These are phyloP conservation scores for Scopus umbretta DNA, from an alignment of 2,113 vertebrate genomes.

Conservation along the genomic window DNA sequence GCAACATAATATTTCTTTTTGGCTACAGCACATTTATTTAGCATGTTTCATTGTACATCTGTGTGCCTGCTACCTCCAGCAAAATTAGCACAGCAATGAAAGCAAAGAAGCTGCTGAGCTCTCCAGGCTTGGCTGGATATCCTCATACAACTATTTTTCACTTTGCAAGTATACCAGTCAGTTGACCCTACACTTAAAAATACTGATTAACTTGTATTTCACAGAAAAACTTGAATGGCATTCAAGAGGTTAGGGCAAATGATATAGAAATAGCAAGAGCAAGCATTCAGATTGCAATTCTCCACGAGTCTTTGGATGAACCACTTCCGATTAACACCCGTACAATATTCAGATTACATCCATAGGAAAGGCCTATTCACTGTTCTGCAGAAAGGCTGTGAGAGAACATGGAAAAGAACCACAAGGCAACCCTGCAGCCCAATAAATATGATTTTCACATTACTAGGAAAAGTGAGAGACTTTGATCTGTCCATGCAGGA, in stretches of 20 bases:
- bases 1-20: neutral
- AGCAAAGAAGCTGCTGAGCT: neutral
- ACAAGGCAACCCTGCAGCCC: neutral
- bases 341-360: neutral
- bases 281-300: neutral
- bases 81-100: neutral
- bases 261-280: neutral
- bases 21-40: neutral
- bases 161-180: neutral
- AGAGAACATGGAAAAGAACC: neutral
- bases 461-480: neutral
- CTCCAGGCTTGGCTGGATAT: neutral
- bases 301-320: neutral
- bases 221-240: neutral
- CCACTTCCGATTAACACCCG: neutral
- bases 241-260: neutral
- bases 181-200: neutral
- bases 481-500: neutral
- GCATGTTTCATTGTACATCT: neutral
- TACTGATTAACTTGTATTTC: neutral
- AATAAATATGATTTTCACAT: neutral
- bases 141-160: neutral
- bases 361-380: neutral
- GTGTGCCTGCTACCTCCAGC: neutral
- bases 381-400: neutral